phyloP scores from a whole-genome alignment of 2,888 invertebrate species.

The Malacosoma neustria region DNA sequence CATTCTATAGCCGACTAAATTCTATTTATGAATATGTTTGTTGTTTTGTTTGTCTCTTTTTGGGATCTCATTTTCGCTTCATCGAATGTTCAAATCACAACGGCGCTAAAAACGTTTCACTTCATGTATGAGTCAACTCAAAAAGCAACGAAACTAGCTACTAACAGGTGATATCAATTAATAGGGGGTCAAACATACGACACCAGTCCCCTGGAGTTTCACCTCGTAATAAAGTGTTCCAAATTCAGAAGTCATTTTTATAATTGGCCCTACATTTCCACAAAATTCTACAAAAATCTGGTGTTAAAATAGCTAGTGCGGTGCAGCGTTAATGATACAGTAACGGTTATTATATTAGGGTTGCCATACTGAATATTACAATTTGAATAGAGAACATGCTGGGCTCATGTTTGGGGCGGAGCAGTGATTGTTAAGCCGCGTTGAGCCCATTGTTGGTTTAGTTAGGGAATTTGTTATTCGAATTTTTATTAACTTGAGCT shows the following conservation, averaged over 20 bases:
- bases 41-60: no score
- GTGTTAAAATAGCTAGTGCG: conserved; percentile 60
- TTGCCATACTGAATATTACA: conserved; percentile 62
- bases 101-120: no score
- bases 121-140: no score
- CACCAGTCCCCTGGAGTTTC: background rate
- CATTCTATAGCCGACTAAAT: no score
- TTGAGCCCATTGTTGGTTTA: conserved; percentile 53
- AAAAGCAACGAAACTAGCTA: no score
- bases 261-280: conserved; percentile 29
- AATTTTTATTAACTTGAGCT: conserved; percentile 28
- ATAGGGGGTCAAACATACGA: background rate
- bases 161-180: background rate
- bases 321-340: conserved; percentile 62
- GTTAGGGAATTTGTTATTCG: conserved; percentile 52
- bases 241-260: conserved; percentile 11
- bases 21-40: no score
- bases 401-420: conserved; percentile 70
- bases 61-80: no score
- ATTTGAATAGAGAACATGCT: conserved; percentile 63
- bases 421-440: conserved; percentile 38
- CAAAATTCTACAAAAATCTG: conserved; percentile 25
- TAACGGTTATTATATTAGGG: conserved; percentile 72
- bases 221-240: background rate
- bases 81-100: no score